Percentiles rank a stretch among this genome's conserved stretches.
Evolutionary conservation across 2,888 invertebrate genomes (phyloP).

Genomic region (Strigamia maritima): DNA sequence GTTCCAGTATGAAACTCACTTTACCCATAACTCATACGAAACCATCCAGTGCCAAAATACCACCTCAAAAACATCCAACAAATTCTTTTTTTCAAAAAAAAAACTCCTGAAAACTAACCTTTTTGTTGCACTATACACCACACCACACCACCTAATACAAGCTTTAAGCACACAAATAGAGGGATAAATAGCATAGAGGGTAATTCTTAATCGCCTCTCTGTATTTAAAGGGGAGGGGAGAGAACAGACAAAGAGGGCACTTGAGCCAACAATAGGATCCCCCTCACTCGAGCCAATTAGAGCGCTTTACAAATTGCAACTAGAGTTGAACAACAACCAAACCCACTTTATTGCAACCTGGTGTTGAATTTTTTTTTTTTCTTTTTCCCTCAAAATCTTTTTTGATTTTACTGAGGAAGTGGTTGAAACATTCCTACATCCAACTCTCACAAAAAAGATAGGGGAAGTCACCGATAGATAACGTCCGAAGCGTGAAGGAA

Average conservation of each 20-base stretch:
- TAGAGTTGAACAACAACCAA: not conserved
- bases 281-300: constrained; percentile 6
- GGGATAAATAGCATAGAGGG: not conserved
- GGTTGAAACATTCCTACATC: not conserved
- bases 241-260: constrained; percentile 5
- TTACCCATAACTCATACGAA: too few relatives aligned
- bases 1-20: too few relatives aligned
- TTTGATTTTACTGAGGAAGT: not conserved
- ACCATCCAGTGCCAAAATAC: too few relatives aligned
- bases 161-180: not conserved
- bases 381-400: too few relatives aligned
- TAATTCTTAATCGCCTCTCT: constrained; percentile 11
- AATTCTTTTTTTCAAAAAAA: not conserved
- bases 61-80: too few relatives aligned
- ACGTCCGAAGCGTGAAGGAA: not conserved
- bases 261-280: constrained; percentile 5
- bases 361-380: not conserved
- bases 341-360: not conserved
- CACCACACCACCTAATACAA: not conserved
- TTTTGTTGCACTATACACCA: not conserved
- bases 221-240: constrained; percentile 7
- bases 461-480: not conserved
- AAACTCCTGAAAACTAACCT: too few relatives aligned
- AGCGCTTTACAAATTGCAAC: constrained; percentile 12
- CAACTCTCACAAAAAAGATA: too few relatives aligned